Base-by-base conservation (phyloP, 2,113 vertebrate species). In the Nansenia antarctica region DNA sequence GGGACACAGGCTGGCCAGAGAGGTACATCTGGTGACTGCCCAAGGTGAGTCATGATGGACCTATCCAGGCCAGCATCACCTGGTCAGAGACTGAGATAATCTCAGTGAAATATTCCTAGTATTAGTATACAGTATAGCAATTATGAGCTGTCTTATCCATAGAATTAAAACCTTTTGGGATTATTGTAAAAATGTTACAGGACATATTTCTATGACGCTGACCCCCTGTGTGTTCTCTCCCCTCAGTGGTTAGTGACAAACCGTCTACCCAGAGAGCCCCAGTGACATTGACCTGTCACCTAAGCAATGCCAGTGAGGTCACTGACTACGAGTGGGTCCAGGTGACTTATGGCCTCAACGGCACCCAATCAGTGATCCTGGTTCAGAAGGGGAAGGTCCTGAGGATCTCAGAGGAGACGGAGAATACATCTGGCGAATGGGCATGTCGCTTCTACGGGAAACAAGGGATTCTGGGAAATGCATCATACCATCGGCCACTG, bases 311-410 rank as follows among this genome's bases (percentile, higher is more conserved):
- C 0, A 86, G 70, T 0, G 73, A 86, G 5, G 71, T 90, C 79
- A 88, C 67, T 1, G 0, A 18, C 0, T 92, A 92, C 0, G 74
- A 90, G 65, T 93, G 92, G 92, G 62, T 90, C 47, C 70, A 39
- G 24, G 72, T 85, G 12, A 84, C 35, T 14, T 72, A 73, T 3
- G 73, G 84, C 26, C 4, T 62, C 49, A 89, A 82, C 5, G 75
- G 79, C 62, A 85, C 69, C 2, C 53, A 61, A 29, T 73, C 57
- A 1, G 22, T 75, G 3, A 77, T 34, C 4, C 29, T 72, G 12
- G 27, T 82, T 24, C 75, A 74, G 34, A 62, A 69, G 9, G 78
- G 82, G 57, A 80, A 83, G 22, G 74, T 47, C 12, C n/a, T 89
- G 3, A 79, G 0, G 0, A 39, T 90, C 11, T 52, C 27, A 29